Conservation (phyloP, 2,113 vertebrate genomes). For the Typhlomys cinereus region DNA sequence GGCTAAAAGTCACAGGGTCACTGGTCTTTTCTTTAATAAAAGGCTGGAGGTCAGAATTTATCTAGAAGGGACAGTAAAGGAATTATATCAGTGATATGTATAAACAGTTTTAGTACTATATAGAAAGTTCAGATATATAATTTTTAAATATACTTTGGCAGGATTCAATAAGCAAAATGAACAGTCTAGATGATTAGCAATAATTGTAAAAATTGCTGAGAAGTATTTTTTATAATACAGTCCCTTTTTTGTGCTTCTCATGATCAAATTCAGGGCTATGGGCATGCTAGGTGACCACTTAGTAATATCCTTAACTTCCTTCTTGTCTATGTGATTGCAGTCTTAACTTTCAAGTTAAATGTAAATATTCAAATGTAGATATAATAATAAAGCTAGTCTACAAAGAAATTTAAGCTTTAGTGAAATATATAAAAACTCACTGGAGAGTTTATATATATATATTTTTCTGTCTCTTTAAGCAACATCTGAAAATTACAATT, state of each 20-base stretch:
- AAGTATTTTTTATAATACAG: conserved; percentile 9
- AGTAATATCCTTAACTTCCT: background rate
- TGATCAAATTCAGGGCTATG: background rate
- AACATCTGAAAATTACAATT: background rate
- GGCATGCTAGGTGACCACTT: background rate
- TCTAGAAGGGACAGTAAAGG: conserved; percentile 83
- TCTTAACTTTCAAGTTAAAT: conserved; percentile 48
- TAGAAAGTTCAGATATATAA: background rate
- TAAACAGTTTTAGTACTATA: background rate
- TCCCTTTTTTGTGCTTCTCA: background rate
- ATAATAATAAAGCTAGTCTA: conserved; percentile 24
- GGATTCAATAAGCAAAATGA: conserved; percentile 1
- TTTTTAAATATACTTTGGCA: background rate
- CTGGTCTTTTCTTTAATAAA: conserved; percentile 89
- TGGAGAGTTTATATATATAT: too few relatives aligned
- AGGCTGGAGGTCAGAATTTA: conserved; percentile 96
- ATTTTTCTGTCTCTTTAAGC: too few relatives aligned
- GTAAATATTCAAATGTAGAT: conserved; percentile 47
- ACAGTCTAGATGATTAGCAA: conserved; percentile 8
- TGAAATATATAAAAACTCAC: conserved; percentile 30
- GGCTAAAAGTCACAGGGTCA: conserved; percentile 87
- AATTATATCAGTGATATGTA: conserved; percentile 32
- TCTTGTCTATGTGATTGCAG: too few relatives aligned
- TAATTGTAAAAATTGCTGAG: conserved; percentile 4
- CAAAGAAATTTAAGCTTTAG: conserved; percentile 44